phyloP scores from a whole-genome alignment of 2,888 invertebrate genomes.

The Cartodere bifasciata region DNA sequence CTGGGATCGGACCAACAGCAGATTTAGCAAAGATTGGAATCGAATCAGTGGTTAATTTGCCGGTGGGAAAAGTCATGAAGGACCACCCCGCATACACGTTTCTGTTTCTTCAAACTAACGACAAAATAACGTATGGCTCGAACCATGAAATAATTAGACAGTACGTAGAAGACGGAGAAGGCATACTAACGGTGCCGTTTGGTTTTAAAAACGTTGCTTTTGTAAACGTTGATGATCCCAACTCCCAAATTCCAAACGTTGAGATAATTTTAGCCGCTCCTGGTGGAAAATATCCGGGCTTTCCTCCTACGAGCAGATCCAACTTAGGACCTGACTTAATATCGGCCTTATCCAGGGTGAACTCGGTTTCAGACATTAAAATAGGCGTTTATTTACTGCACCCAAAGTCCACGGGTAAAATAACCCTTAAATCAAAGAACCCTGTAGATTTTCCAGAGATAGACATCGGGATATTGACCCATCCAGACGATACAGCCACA shows the following conservation, averaged over 20 bases:
- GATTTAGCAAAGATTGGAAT: slow-evolving; percentile 18
- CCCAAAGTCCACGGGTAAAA: slow-evolving; percentile 21
- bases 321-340: no score
- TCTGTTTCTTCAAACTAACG: slow-evolving; percentile 11
- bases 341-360: slow-evolving; percentile 2
- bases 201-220: background rate
- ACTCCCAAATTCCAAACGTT: background rate
- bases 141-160: slow-evolving; percentile 11
- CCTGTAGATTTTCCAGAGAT: slow-evolving; percentile 23
- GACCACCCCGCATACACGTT: slow-evolving; percentile 20
- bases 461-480: slow-evolving; percentile 19
- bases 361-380: slow-evolving; percentile 13
- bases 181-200: slow-evolving; percentile 12
- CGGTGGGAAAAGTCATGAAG: slow-evolving; percentile 18
- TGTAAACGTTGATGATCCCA: background rate
- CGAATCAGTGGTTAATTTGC: slow-evolving; percentile 17
- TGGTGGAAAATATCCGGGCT: no score
- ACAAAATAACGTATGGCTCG: background rate
- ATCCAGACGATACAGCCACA: slow-evolving; percentile 48
- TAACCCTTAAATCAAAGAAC: slow-evolving; percentile 20
- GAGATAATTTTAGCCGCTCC: background rate
- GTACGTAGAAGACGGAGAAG: slow-evolving; percentile 15
- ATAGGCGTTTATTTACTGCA: slow-evolving; percentile 18
- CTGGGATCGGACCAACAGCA: slow-evolving; percentile 21
- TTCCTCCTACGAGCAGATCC: no score